A percentile compares a stretch with the other conserved stretches of the same genome.
phyloP scores from a whole-genome alignment of 1,140 invertebrate species.

The Cydia fagiglandana region DNA sequence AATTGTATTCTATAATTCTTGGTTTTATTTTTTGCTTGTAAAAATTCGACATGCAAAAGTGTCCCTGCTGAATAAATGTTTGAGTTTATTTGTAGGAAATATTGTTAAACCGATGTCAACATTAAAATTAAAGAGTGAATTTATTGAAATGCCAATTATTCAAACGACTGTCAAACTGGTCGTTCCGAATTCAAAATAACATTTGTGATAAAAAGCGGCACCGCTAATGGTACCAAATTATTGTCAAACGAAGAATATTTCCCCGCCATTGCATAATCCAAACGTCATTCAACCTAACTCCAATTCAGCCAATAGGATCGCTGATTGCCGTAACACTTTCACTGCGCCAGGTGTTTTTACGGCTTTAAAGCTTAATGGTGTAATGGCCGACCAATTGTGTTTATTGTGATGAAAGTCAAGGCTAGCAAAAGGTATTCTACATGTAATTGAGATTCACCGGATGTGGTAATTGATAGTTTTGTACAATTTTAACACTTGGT shows the following conservation, averaged over 20 bases:
- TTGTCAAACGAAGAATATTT: conserved; percentile 30
- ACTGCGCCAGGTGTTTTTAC: conserved; percentile 23
- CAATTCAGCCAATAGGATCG: conserved; percentile 9
- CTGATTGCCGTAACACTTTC: conserved; percentile 23
- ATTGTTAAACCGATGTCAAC: background rate
- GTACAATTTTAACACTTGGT: conserved; percentile 11
- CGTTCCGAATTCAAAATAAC: background rate
- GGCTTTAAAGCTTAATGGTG: conserved; percentile 18
- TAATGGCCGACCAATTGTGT: conserved; percentile 22
- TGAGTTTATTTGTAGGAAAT: no score
- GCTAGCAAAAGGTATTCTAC: conserved; percentile 13
- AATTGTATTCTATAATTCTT: no score
- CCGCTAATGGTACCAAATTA: conserved; percentile 17
- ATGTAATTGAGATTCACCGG: conserved; percentile 16
- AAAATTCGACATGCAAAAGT: no score
- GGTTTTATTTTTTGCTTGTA: no score
- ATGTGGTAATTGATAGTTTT: conserved; percentile 26
- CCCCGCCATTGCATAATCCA: background rate
- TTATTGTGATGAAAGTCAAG: conserved; percentile 30
- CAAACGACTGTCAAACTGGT: background rate
- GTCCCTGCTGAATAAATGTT: no score
- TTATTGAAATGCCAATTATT: background rate
- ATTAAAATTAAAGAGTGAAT: no score
- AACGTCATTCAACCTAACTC: conserved; percentile 10
- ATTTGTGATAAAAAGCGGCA: background rate